Evolutionary conservation across 2,797 vertebrate species (phyloP).

Genomic region (Octomys mimax): DNA sequence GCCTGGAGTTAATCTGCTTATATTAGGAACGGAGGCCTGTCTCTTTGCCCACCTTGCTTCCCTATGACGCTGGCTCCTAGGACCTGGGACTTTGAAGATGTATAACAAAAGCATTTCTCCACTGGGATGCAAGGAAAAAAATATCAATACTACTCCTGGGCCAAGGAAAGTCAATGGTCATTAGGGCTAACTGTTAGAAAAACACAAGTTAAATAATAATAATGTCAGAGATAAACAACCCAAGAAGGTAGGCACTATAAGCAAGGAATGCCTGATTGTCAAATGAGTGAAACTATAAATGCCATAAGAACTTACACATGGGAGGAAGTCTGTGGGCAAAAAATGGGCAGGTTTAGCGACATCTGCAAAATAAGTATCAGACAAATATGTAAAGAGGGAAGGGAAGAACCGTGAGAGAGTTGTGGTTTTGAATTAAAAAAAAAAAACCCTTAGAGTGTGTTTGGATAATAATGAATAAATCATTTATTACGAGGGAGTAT

Average conservation of each 20-base stretch:
- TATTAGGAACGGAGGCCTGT: too few species aligned
- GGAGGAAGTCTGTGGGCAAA: not conserved
- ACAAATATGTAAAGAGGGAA: not conserved
- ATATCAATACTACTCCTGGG: not conserved
- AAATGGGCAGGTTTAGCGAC: not conserved
- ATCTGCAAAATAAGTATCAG: not conserved
- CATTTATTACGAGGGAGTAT: not conserved
- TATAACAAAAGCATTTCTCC: not conserved
- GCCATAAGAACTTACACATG: not conserved
- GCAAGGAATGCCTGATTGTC: not conserved
- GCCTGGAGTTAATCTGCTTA: not conserved
- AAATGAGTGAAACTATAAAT: not conserved
- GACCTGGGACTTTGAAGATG: not conserved
- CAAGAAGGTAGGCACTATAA: not conserved
- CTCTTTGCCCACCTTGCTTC: too few species aligned
- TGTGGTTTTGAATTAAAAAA: not conserved
- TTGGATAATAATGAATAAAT: not conserved
- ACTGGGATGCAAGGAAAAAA: not conserved
- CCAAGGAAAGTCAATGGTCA: not conserved
- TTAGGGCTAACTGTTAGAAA: not conserved
- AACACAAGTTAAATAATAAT: conserved; percentile 5
- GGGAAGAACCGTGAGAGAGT: not conserved
- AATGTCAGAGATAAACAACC: not conserved
- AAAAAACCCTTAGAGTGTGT: not conserved
- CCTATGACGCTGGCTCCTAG: not conserved